Evolutionary conservation across 2,113 vertebrate genomes (phyloP), one percentile per base, ranked within the genome.

Genomic region (Tauraco erythrolophus): DNA sequence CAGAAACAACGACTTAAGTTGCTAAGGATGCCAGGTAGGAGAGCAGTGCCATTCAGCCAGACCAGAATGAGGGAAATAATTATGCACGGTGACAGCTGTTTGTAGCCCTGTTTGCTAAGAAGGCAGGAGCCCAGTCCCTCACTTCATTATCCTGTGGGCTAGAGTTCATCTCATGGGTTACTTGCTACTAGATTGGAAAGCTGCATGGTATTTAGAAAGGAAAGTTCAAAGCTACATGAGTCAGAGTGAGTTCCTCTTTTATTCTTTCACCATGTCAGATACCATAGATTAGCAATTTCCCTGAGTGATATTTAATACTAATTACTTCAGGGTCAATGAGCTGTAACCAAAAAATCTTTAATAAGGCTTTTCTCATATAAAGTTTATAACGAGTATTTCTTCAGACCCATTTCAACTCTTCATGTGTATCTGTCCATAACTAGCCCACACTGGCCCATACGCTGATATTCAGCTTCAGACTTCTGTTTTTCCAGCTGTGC

Each of bases 271-370:
- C 2, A 1, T 85, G 82, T 91, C 88, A 97, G 78, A 89, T 87
- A 70, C n/a, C 54, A 80, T 64, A 94, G 93, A 95, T 95, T 84
- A 90, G 35, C 64, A 92, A 75, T 97, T 94, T 96, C 68, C 64
- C 61, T 94, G 92, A 97, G 83, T 93, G 96, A 96, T 97, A 95
- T 96, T 97, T 97, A 98, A 96, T 91, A 83, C 78, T 97, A 94
- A 97, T 98, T 97, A 82, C 82, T 93, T 95, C 56, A 87, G 84
- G 69, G 84, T 96, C 94, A 96, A 90, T 96, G 88, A 97, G 83
- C 78, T 97, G 82, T 91, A 96, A 94, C 71, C 24, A 92, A 96
- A 91, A 96, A 91, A 71, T 69, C 50, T 86, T 88, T 77, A 92
- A 94, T 96, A 93, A 95, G 61, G 31, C 16, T 68, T 96, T 90